Percentiles rank a stretch among this genome's conserved stretches.
Conservation (phyloP, 1,140 invertebrate genomes). For the Halictus rubicundus region DNA sequence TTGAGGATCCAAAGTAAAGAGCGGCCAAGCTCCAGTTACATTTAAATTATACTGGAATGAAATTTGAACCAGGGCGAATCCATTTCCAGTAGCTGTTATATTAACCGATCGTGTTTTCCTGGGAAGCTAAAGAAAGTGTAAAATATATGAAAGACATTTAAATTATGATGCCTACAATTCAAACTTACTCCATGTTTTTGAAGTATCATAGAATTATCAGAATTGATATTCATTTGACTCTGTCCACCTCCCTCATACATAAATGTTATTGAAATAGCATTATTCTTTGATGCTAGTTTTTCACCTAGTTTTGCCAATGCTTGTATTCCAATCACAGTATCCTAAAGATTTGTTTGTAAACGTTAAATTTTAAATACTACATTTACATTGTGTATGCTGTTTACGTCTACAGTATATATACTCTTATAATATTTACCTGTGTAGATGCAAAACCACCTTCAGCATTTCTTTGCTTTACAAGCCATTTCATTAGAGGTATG, state of each 20-base stretch:
- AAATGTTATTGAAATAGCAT: constrained; percentile 82
- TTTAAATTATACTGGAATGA: constrained; percentile 92
- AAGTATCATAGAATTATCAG: constrained; percentile 87
- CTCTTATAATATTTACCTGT: constrained; percentile 76
- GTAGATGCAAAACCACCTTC: constrained; percentile 92
- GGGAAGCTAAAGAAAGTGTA: constrained; percentile 79
- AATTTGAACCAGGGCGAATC: constrained; percentile 92
- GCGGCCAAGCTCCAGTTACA: constrained; percentile 93
- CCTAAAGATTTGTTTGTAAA: constrained; percentile 77
- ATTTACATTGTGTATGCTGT: too few relatives aligned
- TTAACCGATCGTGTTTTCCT: constrained; percentile 81
- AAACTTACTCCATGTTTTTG: constrained; percentile 85
- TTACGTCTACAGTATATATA: neutral
- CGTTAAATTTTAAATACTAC: neutral
- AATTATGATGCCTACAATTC: neutral
- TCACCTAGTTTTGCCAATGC: constrained; percentile 87
- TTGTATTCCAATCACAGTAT: constrained; percentile 88
- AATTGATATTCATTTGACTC: constrained; percentile 85
- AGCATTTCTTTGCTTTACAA: constrained; percentile 90
- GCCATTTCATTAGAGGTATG: constrained; percentile 91
- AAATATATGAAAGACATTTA: neutral
- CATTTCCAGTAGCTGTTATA: constrained; percentile 88
- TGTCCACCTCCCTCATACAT: constrained; percentile 82
- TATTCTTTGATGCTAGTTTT: constrained; percentile 80
- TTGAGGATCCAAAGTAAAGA: constrained; percentile 94